Base-by-base conservation (phyloP, 2,113 vertebrate species). In the Melanostigma gelatinosum region DNA sequence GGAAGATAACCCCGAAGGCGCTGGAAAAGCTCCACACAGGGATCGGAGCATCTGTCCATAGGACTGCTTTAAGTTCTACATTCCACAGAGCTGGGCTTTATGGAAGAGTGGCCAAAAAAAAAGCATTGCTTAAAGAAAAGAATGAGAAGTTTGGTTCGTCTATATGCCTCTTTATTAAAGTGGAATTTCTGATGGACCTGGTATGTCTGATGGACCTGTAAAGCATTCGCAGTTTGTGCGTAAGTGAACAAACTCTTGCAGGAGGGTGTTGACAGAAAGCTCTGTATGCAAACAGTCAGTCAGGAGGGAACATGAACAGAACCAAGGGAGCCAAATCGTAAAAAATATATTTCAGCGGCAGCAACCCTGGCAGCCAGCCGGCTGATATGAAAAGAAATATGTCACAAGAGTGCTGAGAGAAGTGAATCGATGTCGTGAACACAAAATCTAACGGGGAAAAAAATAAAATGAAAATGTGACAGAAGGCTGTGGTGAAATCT, bases 401-500 rank as follows among this genome's bases (percentile, higher is more conserved):
- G 48, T 77, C 36, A 34, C 34, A 22, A 13, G n/a, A 66, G 58
- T 24, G 6, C 29, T 0, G n/a, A n/a, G 20, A 54, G 72, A 75
- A 68, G 50, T 22, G 42, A 48, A 52, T 72, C 68, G 18, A 77
- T 58, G 66, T 60, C 58, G 9, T 29, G 44, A 86, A 79, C 11
- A 79, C 11, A 40, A 71, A 72, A 64, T 64, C 24, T 27, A 70
- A 84, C 40, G 12, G 22, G 54, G 3, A 6, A 24, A 50, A 52
- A 83, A 67, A 10, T 13, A 40, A 80, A 72, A 68, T 57, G 32
- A 46, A 83, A 79, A 73, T 55, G 36, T 73, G 71, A 75, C 48
- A 72, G 15, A 77, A 66, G 65, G 12, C 69, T 32, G 16, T 15
- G 16, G 38, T 11, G 79, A 82, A 63, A 69, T 85, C 16, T 72